These are phyloP conservation scores for Rhinolophus sinicus DNA, from an alignment of 2,113 vertebrate genomes.

Conservation along the genomic window DNA sequence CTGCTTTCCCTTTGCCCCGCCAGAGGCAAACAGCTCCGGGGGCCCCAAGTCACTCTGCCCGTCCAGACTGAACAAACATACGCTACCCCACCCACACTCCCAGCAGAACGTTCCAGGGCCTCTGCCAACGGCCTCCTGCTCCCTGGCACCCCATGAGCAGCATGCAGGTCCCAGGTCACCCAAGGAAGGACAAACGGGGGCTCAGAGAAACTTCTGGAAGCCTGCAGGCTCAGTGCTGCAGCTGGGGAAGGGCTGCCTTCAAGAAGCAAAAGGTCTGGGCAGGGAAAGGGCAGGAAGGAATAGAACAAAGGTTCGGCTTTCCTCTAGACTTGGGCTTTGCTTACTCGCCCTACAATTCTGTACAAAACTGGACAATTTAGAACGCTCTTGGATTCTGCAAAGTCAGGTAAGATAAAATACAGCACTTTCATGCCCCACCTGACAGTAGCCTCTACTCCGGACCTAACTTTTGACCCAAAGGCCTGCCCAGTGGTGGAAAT, in stretches of 20 bases:
- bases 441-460: background rate
- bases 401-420: background rate
- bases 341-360: background rate
- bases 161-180: accelerated
- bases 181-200: accelerated
- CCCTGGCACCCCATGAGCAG: background rate
- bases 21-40: accelerated
- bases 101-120: too few relatives aligned
- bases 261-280: background rate
- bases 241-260: accelerated
- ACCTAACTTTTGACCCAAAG: background rate
- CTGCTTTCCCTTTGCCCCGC: too few relatives aligned
- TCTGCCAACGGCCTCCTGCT: background rate
- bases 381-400: background rate
- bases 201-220: background rate
- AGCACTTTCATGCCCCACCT: background rate
- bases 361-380: background rate
- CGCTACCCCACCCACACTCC: background rate
- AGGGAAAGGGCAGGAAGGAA: background rate
- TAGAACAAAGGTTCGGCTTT: background rate
- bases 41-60: background rate
- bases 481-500: background rate
- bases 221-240: accelerated
- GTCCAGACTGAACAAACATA: background rate
- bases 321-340: background rate